These are phyloP conservation scores for Acleris holmiana DNA, from an alignment of 2,888 invertebrate species.

Conservation along the genomic window DNA sequence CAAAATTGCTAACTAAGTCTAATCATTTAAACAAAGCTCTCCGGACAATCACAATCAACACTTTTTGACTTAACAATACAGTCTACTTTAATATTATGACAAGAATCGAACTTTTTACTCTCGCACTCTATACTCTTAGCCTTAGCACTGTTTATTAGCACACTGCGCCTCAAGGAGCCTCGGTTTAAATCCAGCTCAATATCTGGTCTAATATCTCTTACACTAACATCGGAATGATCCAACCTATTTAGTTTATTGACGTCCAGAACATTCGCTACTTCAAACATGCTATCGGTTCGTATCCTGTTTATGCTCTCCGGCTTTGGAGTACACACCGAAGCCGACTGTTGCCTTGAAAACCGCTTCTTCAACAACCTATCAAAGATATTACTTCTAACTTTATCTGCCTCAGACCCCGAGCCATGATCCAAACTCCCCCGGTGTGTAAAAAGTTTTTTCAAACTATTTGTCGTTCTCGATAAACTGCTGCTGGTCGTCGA, in stretches of 20 bases:
- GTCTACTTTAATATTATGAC: slow-evolving; percentile 72
- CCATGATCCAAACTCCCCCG: slow-evolving; percentile 74
- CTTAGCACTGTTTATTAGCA: slow-evolving; percentile 77
- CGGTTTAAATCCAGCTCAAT: slow-evolving; percentile 59
- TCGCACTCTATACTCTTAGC: slow-evolving; percentile 71
- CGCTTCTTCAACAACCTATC: slow-evolving; percentile 68
- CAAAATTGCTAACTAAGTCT: slow-evolving; percentile 39
- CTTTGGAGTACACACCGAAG: slow-evolving; percentile 65
- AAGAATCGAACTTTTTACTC: slow-evolving; percentile 59
- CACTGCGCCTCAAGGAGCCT: slow-evolving; percentile 78
- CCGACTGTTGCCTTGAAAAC: slow-evolving; percentile 75
- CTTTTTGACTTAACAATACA: slow-evolving; percentile 73
- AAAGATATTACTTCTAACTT: slow-evolving; percentile 55
- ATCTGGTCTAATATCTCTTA: slow-evolving; percentile 61
- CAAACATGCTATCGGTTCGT: slow-evolving; percentile 67
- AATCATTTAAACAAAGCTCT: slow-evolving; percentile 71
- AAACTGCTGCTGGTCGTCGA: slow-evolving; percentile 85
- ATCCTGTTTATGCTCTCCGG: slow-evolving; percentile 67
- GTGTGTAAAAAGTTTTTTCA: slow-evolving; percentile 79
- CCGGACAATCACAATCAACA: slow-evolving; percentile 73
- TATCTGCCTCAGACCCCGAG: slow-evolving; percentile 59
- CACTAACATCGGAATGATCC: slow-evolving; percentile 67
- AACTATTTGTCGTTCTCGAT: slow-evolving; percentile 84
- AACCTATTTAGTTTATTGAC: slow-evolving; percentile 49
- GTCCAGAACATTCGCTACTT: slow-evolving; percentile 53